Base-by-base conservation (phyloP, 2,113 vertebrate genomes). In the Actenoides lindsayi region DNA sequence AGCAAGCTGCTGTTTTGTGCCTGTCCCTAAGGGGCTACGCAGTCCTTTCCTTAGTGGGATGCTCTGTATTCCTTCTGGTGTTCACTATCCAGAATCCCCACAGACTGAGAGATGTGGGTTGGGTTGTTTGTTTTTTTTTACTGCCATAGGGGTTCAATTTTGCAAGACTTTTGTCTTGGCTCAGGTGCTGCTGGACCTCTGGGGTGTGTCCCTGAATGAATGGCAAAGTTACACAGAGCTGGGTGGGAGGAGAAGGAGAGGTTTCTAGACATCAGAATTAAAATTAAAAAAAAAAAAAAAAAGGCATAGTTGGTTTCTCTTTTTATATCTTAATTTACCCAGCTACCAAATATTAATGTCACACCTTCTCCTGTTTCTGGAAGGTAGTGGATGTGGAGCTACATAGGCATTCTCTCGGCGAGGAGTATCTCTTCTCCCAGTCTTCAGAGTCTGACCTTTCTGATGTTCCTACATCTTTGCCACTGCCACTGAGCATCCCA, bases 351-450 rank as follows among this genome's bases (percentile, higher is more conserved):
- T 50, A 21, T 69, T 87, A 14, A 84, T 44, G 53, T 92, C 5
- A 23, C 56, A 35, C 75, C 67, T 89, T 92, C 8, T 48, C 42
- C 59, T 94, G 0, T 77, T 94, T 93, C 39, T 97, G 75, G 95
- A 87, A 99, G 99, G 99, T 99, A 64, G 99, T 99, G 89, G 99
- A 99, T 88, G 99, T 99, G 95, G 99, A 99, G 90, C 98, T 99
- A 6, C 99, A 99, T 51, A 98, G 99, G 80, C 98, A 98, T 97
- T 99, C 99, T 68, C 98, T 99, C 21, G 98, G 98, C 4, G 99
- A 99, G 54, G 99, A 99, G 64, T 98, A 98, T 80, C 82, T 99
- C 82, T 98, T 96, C 79, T 98, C 98, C 76, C 98, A 98, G 48
- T 98, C 98, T 42, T 97, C 98, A 2, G 97, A 98, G 35, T 98